These are phyloP conservation scores for Erethizon dorsatum DNA, from an alignment of 2,797 vertebrate species.

Conservation along the genomic window DNA sequence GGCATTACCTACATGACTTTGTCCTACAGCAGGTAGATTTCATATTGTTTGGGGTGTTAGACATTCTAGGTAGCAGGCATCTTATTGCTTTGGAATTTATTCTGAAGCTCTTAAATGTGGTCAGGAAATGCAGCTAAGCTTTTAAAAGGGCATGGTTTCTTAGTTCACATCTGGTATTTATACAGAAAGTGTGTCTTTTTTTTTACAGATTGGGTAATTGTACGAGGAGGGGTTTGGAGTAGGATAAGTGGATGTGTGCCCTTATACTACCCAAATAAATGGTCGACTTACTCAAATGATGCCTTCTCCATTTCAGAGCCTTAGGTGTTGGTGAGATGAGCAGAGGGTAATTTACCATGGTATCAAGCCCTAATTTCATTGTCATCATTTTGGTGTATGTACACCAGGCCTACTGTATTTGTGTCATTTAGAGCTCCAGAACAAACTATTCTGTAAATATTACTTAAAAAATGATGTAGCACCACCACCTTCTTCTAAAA, in stretches of 20 bases:
- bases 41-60: neutral
- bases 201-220: slow-evolving; percentile 77
- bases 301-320: slow-evolving; percentile 36
- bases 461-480: slow-evolving; percentile 72
- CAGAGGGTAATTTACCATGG: slow-evolving; percentile 82
- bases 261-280: slow-evolving; percentile 42
- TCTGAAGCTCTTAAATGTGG: slow-evolving; percentile 49
- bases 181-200: slow-evolving; percentile 69
- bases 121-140: slow-evolving; percentile 64
- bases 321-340: slow-evolving; percentile 82
- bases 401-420: slow-evolving; percentile 76
- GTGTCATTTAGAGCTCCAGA: slow-evolving; percentile 76
- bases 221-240: neutral
- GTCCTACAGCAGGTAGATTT: neutral
- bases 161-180: slow-evolving; percentile 81
- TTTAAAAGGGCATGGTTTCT: slow-evolving; percentile 70
- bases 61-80: neutral
- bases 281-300: slow-evolving; percentile 55
- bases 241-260: slow-evolving; percentile 76
- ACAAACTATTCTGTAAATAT: slow-evolving; percentile 84
- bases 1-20: neutral
- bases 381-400: slow-evolving; percentile 75
- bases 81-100: slow-evolving; percentile 38
- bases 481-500: slow-evolving; percentile 75
- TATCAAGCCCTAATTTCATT: slow-evolving; percentile 83